Base-by-base conservation (phyloP, 2,888 invertebrate genomes). In the Drosophila fulvimacula region DNA sequence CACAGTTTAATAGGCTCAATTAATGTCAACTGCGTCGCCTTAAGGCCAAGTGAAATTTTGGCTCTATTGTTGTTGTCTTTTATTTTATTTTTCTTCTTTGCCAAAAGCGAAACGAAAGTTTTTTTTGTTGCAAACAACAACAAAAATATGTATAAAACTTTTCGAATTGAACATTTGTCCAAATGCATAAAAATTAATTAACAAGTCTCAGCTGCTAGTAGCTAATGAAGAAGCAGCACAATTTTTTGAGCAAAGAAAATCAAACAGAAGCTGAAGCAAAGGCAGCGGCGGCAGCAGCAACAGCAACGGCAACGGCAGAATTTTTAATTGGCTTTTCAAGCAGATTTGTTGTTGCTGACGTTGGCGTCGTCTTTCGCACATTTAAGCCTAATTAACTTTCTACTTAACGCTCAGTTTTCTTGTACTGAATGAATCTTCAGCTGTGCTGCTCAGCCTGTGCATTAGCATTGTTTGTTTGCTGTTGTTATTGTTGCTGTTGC, bases 331-430 rank as follows among this genome's bases (percentile, higher is more conserved):
- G 90, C 86, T 89, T 78, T 71, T 72, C 69, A 59, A 39, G 59
- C 48, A 52, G 60, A 71, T 71, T 82, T 57, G 57, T 27, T 57
- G 56, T 34, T 34, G 36, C 27, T 57, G 17, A 10, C 19, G 44
- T 57, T 27, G 7, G 19, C 46, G 39, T 64, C 74, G 60, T 69
- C 81, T 69, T 75, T 81, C 64, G 76, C 83, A 74, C 84, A 81
- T 87, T 90, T 86, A 90, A 90, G 90, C 90, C 88, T 89, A 89
- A 89, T 89, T 89, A 89, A 89, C 87, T 89, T 89, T 89, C 88
- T 89, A 88, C 84, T 88, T 86, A 89, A 86, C 63, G 79, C 68
- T 56, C 78, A 72, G 74, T 73, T 79, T 75, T 56, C 51, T 53
- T 57, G 30, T 24, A 36, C 49, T 59, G 46, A 74, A 68, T 72